Percentiles rank a stretch among this genome's conserved stretches.
Conservation (phyloP, 2,113 vertebrate genomes). For the Origma solitaria region DNA sequence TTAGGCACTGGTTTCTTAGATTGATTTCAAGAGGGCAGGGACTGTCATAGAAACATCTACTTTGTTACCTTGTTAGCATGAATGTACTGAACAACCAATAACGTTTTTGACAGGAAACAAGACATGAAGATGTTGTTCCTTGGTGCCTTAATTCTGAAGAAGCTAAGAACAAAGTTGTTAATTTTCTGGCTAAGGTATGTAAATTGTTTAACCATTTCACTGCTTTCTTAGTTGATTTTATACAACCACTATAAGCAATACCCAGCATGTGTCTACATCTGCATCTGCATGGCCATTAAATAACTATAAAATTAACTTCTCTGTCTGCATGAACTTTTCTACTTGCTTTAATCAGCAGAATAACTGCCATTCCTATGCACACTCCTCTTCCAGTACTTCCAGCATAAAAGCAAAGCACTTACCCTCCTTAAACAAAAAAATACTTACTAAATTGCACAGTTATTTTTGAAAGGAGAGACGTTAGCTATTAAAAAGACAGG, state of each 20-base stretch:
- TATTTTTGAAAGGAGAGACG: neutral
- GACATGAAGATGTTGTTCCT: conserved; percentile 88
- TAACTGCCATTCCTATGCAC: neutral
- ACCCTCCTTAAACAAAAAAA: neutral
- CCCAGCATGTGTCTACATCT: neutral
- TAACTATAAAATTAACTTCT: neutral
- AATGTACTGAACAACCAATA: neutral
- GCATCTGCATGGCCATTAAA: neutral
- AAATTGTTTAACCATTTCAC: neutral
- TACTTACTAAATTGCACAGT: neutral
- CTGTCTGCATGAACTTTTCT: neutral
- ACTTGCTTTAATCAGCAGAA: neutral
- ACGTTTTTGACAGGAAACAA: conserved; percentile 78
- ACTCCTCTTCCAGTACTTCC: neutral
- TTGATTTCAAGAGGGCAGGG: neutral
- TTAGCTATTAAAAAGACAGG: neutral
- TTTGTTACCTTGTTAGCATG: neutral
- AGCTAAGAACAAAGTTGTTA: conserved; percentile 82
- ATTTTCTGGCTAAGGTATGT: conserved; percentile 92
- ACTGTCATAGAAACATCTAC: neutral
- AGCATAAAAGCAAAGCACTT: neutral
- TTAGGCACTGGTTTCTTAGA: neutral
- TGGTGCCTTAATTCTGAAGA: conserved; percentile 84
- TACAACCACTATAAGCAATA: neutral
- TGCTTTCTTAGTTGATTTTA: neutral